Conservation (phyloP, 2,797 vertebrate species). For the Tamandua tetradactyla region DNA sequence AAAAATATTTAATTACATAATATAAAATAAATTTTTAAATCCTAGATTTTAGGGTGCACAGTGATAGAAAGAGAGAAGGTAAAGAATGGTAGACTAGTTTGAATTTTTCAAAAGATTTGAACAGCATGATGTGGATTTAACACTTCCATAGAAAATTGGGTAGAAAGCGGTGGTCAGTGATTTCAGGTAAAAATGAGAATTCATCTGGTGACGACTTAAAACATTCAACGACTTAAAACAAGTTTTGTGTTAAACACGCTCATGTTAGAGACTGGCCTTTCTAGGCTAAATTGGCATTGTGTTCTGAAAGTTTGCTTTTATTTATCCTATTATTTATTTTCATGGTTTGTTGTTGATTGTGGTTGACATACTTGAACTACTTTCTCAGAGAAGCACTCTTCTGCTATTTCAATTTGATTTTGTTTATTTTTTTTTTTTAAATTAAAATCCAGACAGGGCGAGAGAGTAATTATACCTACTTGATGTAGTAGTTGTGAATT, state of each 20-base stretch:
- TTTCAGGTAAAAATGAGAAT: neutral
- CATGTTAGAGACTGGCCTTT: neutral
- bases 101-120: neutral
- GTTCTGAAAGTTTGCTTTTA: neutral
- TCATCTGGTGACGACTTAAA: neutral
- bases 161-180: neutral
- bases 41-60: too few species aligned
- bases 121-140: neutral
- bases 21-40: too few species aligned
- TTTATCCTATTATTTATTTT: neutral
- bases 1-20: neutral
- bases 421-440: neutral
- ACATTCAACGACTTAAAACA: too few species aligned
- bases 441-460: neutral
- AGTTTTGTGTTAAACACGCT: neutral
- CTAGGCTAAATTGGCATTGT: neutral
- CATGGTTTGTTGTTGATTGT: neutral
- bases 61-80: neutral
- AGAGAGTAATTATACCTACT: neutral
- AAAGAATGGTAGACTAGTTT: neutral
- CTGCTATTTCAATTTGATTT: neutral
- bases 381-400: neutral
- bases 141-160: neutral
- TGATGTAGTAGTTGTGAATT: neutral
- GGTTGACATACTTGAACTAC: neutral